These are phyloP conservation scores for Anagyrus pseudococci DNA, from an alignment of 2,888 invertebrate genomes.

Conservation along the genomic window DNA sequence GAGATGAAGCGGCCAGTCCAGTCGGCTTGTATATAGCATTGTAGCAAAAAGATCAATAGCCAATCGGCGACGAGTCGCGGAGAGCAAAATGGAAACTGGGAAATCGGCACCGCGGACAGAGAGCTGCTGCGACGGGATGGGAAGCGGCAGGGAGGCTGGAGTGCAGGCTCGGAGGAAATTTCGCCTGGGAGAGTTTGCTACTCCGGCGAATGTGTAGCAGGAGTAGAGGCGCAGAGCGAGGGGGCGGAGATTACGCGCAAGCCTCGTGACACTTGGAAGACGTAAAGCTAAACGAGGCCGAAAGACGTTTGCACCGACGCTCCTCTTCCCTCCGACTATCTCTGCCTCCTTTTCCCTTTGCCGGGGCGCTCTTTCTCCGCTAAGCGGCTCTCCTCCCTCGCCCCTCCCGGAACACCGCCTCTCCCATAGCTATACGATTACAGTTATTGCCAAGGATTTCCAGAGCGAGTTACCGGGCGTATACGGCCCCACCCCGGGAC, in stretches of 20 bases:
- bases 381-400: too few relatives aligned
- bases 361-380: too few relatives aligned
- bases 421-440: conserved; percentile 21
- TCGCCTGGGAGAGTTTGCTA: too few relatives aligned
- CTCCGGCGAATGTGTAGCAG: neutral
- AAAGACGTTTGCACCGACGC: conserved; percentile 17
- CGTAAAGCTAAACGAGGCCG: conserved; percentile 31
- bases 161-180: too few relatives aligned
- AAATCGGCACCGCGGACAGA: too few relatives aligned
- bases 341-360: neutral
- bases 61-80: too few relatives aligned
- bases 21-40: neutral
- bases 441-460: conserved; percentile 29
- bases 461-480: conserved; percentile 19
- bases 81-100: too few relatives aligned
- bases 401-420: too few relatives aligned
- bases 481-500: too few relatives aligned
- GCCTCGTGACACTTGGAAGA: conserved; percentile 23
- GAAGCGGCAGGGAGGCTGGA: neutral
- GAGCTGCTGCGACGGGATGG: too few relatives aligned
- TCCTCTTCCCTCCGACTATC: neutral
- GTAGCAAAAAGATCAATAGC: conserved; percentile 10
- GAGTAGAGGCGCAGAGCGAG: neutral
- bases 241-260: conserved; percentile 10
- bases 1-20: neutral